A percentile compares a stretch with the other conserved stretches of the same genome.
phyloP scores from a whole-genome alignment of 2,113 vertebrate species.

The Neogobius melanostomus region DNA sequence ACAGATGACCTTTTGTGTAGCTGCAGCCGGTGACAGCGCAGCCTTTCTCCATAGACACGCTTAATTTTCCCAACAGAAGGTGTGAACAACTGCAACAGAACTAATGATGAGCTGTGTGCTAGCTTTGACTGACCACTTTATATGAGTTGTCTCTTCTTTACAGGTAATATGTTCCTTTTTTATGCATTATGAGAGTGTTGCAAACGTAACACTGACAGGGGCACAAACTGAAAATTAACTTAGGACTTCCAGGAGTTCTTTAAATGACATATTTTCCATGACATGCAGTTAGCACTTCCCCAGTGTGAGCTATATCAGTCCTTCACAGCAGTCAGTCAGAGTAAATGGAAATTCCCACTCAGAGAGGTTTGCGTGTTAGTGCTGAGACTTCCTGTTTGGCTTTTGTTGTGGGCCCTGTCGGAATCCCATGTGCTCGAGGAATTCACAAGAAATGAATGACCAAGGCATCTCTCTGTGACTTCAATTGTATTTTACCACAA shows the following conservation, averaged over 20 bases:
- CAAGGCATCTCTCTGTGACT: background rate
- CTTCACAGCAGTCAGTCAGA: background rate
- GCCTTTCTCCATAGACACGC: too few relatives aligned
- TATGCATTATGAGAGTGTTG: background rate
- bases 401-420: background rate
- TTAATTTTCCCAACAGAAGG: too few relatives aligned
- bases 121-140: too few relatives aligned
- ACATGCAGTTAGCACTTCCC: background rate
- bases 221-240: background rate
- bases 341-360: background rate
- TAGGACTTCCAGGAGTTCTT: background rate
- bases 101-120: too few relatives aligned
- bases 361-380: background rate
- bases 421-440: background rate
- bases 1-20: too few relatives aligned
- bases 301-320: background rate
- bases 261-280: background rate
- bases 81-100: too few relatives aligned
- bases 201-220: background rate
- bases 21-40: too few relatives aligned
- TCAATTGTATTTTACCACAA: too few relatives aligned
- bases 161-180: too few relatives aligned
- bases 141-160: too few relatives aligned
- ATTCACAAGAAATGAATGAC: background rate
- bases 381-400: constrained; percentile 4